phyloP scores from a whole-genome alignment of 2,113 vertebrate genomes.

The Pelodiscus sinensis region DNA sequence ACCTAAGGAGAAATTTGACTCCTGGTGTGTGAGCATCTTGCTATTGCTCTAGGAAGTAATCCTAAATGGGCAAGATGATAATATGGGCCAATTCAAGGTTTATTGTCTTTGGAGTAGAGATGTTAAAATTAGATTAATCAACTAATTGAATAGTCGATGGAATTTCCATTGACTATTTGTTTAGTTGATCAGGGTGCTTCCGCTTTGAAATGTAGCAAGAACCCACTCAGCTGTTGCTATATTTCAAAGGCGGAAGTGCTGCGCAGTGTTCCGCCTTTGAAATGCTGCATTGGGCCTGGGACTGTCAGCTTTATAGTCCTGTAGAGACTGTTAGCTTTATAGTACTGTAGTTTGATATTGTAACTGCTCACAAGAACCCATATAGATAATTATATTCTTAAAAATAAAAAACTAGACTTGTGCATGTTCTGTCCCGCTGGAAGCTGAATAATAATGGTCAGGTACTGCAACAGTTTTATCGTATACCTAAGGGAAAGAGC shows the following conservation, averaged over 20 bases:
- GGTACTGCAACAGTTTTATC: background rate
- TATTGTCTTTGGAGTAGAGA: rapidly evolving
- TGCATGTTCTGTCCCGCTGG: background rate
- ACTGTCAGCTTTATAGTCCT: no score
- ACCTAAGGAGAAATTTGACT: background rate
- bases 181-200: no score
- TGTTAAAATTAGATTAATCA: no score
- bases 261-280: background rate
- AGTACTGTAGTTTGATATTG: background rate
- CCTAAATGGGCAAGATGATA: background rate
- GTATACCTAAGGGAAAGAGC: background rate
- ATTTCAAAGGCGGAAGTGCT: no score
- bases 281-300: no score
- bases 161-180: no score
- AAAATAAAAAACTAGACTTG: background rate
- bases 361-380: background rate
- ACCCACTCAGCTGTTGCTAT: no score
- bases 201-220: no score
- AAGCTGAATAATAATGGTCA: background rate
- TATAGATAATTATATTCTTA: background rate
- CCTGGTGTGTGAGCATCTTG: background rate
- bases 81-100: rapidly evolving
- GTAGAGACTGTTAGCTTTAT: rapidly evolving
- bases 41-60: background rate
- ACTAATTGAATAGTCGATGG: no score